Conservation (phyloP, 2,888 invertebrate genomes). For the Fissipunctia ypsillon region DNA sequence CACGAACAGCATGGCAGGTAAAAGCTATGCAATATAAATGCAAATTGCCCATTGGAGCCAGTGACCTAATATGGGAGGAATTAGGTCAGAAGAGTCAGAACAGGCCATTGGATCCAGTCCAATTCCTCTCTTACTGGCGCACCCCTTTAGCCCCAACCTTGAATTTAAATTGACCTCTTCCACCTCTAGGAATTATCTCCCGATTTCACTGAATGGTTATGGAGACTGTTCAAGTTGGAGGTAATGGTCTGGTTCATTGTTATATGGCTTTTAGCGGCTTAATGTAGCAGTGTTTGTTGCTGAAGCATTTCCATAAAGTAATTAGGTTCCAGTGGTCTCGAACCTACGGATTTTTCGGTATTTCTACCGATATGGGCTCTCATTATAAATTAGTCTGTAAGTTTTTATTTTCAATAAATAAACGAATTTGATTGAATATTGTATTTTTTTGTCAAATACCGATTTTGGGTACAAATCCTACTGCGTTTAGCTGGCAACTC, state of each 20-base stretch:
- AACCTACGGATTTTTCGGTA: too few species aligned
- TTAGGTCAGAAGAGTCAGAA: constrained; percentile 64
- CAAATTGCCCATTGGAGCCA: constrained; percentile 54
- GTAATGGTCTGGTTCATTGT: constrained; percentile 34
- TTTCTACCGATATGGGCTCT: too few species aligned
- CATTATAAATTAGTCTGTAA: too few species aligned
- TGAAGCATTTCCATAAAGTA: neutral
- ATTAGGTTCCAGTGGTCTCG: too few species aligned
- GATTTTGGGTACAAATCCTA: too few species aligned
- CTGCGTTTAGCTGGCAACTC: too few species aligned
- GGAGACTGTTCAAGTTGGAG: constrained; percentile 7
- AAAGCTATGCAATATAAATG: constrained; percentile 59
- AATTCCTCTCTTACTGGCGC: constrained; percentile 57
- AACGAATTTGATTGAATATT: too few species aligned
- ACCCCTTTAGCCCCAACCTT: constrained; percentile 57
- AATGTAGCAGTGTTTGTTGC: constrained; percentile 12
- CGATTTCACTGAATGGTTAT: constrained; percentile 52
- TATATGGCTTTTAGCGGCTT: neutral
- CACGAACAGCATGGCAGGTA: constrained; percentile 49
- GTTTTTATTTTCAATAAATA: too few species aligned
- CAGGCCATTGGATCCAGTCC: constrained; percentile 70
- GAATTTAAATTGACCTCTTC: constrained; percentile 54
- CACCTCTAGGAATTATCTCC: constrained; percentile 36
- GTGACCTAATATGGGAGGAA: constrained; percentile 65
- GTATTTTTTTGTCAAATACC: too few species aligned